Conservation (phyloP, 2,888 invertebrate genomes). For the Galeopsomyia nigrocyanea region DNA sequence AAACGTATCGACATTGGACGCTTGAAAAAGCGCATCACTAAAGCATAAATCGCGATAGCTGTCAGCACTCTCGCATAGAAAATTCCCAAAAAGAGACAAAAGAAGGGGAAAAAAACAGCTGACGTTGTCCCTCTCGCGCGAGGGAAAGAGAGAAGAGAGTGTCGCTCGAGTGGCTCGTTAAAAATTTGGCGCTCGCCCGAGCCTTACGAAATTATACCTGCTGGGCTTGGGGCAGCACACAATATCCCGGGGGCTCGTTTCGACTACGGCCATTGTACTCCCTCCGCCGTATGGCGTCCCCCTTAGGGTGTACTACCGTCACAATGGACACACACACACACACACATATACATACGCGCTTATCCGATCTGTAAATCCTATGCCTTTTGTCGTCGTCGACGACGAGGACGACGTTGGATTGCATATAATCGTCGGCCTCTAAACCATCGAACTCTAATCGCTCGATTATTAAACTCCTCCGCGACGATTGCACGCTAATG, state of each 20-base stretch:
- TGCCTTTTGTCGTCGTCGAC: slow-evolving; percentile 29
- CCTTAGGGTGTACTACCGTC: too few species aligned
- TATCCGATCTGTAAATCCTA: slow-evolving; percentile 44
- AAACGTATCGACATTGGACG: too few species aligned
- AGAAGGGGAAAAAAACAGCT: too few species aligned
- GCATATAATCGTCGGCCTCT: slow-evolving; percentile 22
- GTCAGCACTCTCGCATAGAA: too few species aligned
- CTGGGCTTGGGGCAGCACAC: neutral
- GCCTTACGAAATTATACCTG: slow-evolving; percentile 19
- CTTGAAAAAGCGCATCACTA: too few species aligned
- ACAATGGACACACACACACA: too few species aligned
- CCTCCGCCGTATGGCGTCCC: neutral
- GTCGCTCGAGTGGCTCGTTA: slow-evolving; percentile 22
- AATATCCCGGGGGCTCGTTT: slow-evolving; percentile 8
- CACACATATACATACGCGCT: slow-evolving; percentile 11
- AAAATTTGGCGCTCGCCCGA: slow-evolving; percentile 24
- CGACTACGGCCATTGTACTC: slow-evolving; percentile 12
- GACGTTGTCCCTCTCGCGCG: too few species aligned
- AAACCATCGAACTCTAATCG: slow-evolving; percentile 30
- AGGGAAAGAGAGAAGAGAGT: slow-evolving; percentile 3
- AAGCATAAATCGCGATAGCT: too few species aligned
- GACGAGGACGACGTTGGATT: neutral
- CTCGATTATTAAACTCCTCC: slow-evolving; percentile 29
- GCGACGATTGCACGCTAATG: slow-evolving; percentile 9
- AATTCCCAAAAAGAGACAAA: too few species aligned